Percentiles rank a stretch among this genome's conserved stretches.
These are phyloP conservation scores for Montipora foliosa DNA, from an alignment of 64 coral and sea anemone species.

Conservation along the genomic window DNA sequence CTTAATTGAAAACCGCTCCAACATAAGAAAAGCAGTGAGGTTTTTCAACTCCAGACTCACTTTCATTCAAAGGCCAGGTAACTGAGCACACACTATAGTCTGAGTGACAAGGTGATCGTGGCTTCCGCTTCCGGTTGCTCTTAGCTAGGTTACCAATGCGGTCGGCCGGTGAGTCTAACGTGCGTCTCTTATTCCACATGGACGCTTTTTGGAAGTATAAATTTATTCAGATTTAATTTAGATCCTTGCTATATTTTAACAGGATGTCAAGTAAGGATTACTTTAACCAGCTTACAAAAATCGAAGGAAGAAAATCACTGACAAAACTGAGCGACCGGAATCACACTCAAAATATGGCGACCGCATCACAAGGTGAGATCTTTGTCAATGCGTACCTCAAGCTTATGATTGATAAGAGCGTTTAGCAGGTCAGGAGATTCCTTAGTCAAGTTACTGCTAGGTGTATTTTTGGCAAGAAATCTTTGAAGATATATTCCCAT, in stretches of 20 bases:
- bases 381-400: too few species aligned
- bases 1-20: too few species aligned
- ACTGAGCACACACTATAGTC: too few species aligned
- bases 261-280: slow-evolving; percentile 18
- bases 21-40: too few species aligned
- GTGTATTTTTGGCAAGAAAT: too few species aligned
- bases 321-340: not conserved
- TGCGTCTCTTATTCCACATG: slow-evolving; percentile 19
- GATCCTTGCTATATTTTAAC: slow-evolving; percentile 17
- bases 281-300: not conserved
- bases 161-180: not conserved
- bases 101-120: too few species aligned
- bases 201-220: not conserved
- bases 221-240: not conserved
- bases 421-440: not conserved
- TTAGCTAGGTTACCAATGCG: not conserved
- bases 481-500: too few species aligned
- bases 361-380: slow-evolving; percentile 15
- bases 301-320: slow-evolving; percentile 26
- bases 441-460: not conserved
- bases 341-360: slow-evolving; percentile 12
- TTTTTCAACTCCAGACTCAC: too few species aligned
- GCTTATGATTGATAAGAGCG: too few species aligned
- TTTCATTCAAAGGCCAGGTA: too few species aligned
- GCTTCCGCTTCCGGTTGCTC: not conserved